phyloP scores from a whole-genome alignment of 2,113 vertebrate species.

The Mus spicilegus region DNA sequence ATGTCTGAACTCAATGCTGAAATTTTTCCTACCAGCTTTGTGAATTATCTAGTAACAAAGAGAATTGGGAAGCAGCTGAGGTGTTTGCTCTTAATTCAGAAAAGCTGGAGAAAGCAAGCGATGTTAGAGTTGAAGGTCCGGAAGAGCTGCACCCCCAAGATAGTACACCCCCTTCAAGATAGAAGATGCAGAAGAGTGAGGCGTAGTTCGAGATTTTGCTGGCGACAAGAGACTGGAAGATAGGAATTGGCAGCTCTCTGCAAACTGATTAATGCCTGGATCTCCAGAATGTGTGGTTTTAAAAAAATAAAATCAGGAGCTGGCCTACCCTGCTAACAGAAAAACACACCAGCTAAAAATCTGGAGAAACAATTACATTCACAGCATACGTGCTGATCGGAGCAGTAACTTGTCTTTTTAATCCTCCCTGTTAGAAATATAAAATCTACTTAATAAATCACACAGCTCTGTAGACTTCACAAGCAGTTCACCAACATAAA shows the following conservation, averaged over 20 bases:
- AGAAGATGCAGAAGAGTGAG: background rate
- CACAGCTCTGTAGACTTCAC: constrained; percentile 28
- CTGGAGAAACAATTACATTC: background rate
- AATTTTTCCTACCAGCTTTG: constrained; percentile 29
- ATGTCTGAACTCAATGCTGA: background rate
- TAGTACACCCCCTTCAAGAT: rapidly evolving
- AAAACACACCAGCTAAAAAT: constrained; percentile 18
- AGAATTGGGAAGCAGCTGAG: background rate
- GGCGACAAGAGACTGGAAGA: background rate
- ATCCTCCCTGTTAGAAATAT: constrained; percentile 53
- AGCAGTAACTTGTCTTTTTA: constrained; percentile 42
- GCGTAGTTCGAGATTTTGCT: background rate
- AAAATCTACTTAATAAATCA: constrained; percentile 61
- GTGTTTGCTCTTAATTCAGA: background rate
- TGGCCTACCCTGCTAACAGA: constrained; percentile 22
- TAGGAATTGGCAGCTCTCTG: constrained; percentile 11
- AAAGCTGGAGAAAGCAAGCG: background rate
- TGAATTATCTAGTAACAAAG: constrained; percentile 29
- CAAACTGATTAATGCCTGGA: constrained; percentile 18
- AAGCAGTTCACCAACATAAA: constrained; percentile 49
- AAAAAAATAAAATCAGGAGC: constrained; percentile 17
- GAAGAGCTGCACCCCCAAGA: background rate
- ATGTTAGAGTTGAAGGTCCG: background rate
- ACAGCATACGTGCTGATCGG: constrained; percentile 43
- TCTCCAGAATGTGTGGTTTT: background rate